These are phyloP conservation scores for Orthosia incerta DNA, from an alignment of 2,888 invertebrate species.

Conservation along the genomic window DNA sequence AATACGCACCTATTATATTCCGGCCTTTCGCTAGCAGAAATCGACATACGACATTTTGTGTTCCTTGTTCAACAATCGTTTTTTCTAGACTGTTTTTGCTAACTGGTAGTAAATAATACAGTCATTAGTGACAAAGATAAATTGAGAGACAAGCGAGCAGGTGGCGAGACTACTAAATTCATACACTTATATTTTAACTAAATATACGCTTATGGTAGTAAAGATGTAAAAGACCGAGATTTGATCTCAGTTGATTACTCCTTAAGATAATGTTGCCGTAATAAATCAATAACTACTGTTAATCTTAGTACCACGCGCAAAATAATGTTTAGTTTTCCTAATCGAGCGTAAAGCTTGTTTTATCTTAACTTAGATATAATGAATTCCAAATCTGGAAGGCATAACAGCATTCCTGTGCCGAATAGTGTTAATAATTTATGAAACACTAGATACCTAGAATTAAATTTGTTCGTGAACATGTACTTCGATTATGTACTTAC, in stretches of 20 bases:
- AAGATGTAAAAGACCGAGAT: conserved; percentile 51
- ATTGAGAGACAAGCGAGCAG: conserved; percentile 34
- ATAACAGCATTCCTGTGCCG: conserved; percentile 83
- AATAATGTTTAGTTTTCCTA: conserved; percentile 74
- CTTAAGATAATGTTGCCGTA: conserved; percentile 55
- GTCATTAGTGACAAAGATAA: conserved; percentile 52
- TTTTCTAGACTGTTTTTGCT: conserved; percentile 40
- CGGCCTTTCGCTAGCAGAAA: conserved; percentile 46
- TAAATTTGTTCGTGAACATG: conserved; percentile 57
- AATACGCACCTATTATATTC: conserved; percentile 38
- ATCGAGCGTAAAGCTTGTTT: conserved; percentile 76
- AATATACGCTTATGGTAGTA: conserved; percentile 35
- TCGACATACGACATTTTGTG: conserved; percentile 23
- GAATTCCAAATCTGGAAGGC: conserved; percentile 85
- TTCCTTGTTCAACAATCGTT: conserved; percentile 32
- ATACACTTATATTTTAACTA: conserved; percentile 21
- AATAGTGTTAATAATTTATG: conserved; percentile 74
- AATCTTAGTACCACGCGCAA: conserved; percentile 63
- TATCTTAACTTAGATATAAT: conserved; percentile 85
- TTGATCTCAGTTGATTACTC: conserved; percentile 53
- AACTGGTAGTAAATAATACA: conserved; percentile 43
- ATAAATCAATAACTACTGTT: conserved; percentile 69
- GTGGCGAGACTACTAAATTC: conserved; percentile 23
- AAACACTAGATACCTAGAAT: conserved; percentile 65
- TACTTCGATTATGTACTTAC: conserved; percentile 36